Conservation (phyloP, 1,140 invertebrate genomes). For the Ptiloglossa arizonensis region DNA sequence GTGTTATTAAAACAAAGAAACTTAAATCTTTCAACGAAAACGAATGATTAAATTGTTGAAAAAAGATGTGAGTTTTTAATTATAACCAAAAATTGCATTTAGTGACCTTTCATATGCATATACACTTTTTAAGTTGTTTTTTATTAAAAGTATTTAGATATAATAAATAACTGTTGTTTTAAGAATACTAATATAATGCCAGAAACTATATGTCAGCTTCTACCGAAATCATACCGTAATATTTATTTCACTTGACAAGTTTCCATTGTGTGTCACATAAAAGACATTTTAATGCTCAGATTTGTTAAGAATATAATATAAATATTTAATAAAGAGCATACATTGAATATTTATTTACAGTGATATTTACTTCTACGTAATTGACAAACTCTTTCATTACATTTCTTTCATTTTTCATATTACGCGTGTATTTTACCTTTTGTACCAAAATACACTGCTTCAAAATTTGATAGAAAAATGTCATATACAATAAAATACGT, state of each 20-base stretch:
- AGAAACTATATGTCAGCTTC: constrained; percentile 20
- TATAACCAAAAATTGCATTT: constrained; percentile 23
- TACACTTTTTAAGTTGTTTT: constrained; percentile 13
- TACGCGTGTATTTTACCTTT: background rate
- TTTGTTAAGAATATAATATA: constrained; percentile 42
- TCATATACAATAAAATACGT: background rate
- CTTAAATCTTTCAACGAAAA: constrained; percentile 44
- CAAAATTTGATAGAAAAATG: background rate
- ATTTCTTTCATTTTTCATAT: constrained; percentile 19
- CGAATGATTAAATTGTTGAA: constrained; percentile 39
- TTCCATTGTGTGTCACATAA: constrained; percentile 3
- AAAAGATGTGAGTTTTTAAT: constrained; percentile 30
- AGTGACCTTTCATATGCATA: constrained; percentile 9
- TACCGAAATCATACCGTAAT: constrained; percentile 40
- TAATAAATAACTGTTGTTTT: constrained; percentile 25
- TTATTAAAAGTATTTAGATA: constrained; percentile 31
- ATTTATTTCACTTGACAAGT: constrained; percentile 32
- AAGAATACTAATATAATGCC: constrained; percentile 31
- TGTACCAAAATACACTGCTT: constrained; percentile 15
- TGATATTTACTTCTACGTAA: constrained; percentile 24
- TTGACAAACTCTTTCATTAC: constrained; percentile 18
- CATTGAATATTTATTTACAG: constrained; percentile 22
- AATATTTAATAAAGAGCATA: constrained; percentile 37
- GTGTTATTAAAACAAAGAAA: constrained; percentile 51
- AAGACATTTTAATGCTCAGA: constrained; percentile 36